Conservation (phyloP, 2,113 vertebrate species). For the Suricata suricatta region DNA sequence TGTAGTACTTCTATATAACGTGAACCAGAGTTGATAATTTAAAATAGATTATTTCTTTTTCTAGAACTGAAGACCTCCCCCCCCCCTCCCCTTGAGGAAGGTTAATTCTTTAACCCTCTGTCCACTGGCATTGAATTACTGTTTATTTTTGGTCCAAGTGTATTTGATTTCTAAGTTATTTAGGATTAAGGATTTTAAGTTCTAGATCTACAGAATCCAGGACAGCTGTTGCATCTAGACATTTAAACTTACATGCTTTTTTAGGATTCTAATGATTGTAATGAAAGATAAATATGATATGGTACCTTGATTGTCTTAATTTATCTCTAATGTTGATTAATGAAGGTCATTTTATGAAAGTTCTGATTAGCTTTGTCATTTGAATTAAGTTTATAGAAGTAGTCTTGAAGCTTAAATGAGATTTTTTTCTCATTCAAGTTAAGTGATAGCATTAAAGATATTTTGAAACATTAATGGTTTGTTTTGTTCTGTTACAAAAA, state of each 20-base stretch:
- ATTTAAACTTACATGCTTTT: constrained; percentile 9
- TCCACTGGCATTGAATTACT: background rate
- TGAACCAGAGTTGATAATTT: background rate
- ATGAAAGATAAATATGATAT: background rate
- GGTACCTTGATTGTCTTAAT: background rate
- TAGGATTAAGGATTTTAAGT: constrained; percentile 15
- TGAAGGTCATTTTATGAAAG: constrained; percentile 36
- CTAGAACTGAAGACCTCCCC: background rate
- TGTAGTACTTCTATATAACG: background rate
- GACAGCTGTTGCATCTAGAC: background rate
- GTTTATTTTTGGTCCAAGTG: constrained; percentile 24
- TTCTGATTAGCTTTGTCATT: constrained; percentile 30
- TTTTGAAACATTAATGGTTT: background rate
- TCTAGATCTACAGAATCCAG: background rate
- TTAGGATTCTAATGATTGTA: background rate
- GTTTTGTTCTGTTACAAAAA: background rate
- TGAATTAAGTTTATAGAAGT: constrained; percentile 4
- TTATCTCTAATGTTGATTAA: background rate
- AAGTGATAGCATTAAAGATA: background rate
- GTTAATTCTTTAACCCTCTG: background rate
- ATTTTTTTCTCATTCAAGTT: background rate
- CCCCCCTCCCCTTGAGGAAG: background rate
- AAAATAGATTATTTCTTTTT: background rate
- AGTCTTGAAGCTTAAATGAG: background rate
- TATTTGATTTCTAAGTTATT: constrained; percentile 1